phyloP scores from a whole-genome alignment of 2,113 vertebrate species.

The Ceuthmochares aereus region DNA sequence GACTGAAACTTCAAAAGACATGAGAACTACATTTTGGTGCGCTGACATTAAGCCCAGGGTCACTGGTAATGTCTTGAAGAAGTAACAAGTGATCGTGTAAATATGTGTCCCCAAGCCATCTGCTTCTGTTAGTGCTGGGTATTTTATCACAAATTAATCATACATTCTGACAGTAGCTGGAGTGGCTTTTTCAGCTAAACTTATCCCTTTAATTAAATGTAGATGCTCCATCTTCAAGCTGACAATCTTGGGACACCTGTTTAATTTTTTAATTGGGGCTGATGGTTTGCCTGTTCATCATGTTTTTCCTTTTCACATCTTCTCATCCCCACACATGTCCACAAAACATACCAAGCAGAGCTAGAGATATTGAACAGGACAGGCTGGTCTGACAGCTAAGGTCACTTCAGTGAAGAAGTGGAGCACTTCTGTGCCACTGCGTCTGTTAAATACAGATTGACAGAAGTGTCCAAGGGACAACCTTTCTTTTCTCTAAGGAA shows the following conservation, averaged over 20 bases:
- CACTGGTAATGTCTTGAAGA: conserved; percentile 60
- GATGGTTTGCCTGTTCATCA: conserved; percentile 12
- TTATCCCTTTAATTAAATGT: conserved; percentile 72
- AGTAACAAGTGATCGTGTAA: conserved; percentile 69
- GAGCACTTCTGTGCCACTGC: neutral
- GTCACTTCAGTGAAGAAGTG: conserved; percentile 49
- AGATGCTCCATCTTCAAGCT: conserved; percentile 63
- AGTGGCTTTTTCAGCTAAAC: conserved; percentile 61
- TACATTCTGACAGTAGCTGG: conserved; percentile 72
- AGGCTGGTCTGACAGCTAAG: conserved; percentile 69
- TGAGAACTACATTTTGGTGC: conserved; percentile 43
- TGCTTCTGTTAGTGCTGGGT: conserved; percentile 53
- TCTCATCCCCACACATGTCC: neutral
- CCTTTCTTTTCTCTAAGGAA: conserved; percentile 54
- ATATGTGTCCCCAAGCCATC: conserved; percentile 32
- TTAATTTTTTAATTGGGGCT: conserved; percentile 68
- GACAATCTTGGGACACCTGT: conserved; percentile 63
- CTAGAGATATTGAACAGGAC: conserved; percentile 56
- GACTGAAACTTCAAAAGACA: conserved; percentile 19
- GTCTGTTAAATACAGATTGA: conserved; percentile 69
- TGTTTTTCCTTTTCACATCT: neutral
- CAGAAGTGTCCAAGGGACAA: conserved; percentile 59
- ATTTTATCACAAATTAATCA: conserved; percentile 77
- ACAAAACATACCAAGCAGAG: neutral
- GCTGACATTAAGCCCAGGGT: conserved; percentile 53